Evolutionary conservation across 2,113 vertebrate genomes (phyloP), one percentile per base, ranked within the genome.

Genomic region (Microtus richardsoni): DNA sequence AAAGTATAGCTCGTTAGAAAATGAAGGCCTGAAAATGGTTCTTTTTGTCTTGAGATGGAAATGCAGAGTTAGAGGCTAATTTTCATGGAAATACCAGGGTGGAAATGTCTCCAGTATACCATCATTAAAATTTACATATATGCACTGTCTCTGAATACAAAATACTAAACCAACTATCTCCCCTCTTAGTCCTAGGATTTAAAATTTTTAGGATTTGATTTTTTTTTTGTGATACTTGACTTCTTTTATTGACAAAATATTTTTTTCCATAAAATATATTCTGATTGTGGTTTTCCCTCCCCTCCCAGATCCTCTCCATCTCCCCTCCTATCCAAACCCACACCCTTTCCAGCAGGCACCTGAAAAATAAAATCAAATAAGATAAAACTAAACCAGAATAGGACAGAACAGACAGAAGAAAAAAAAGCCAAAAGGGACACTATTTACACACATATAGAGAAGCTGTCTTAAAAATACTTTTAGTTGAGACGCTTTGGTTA

Each of bases 71-170:
- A 98, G 95, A 98, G 96, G 75, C 93, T 98, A 97, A 97, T 98
- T 98, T 98, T 98, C 97, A 98, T 98, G 98, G 98, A 98, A 97
- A 98, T 98, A 98, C 89, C 97, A 97, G 94, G 88, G 91, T 97
- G 95, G 94, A 98, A 98, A 97, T 98, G 94, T 97, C 96, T 97
- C 93, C 68, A 95, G 82, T 70, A 3, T 93, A 96, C 91, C 73
- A 94, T 98, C 98, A 97, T 98, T 98, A 97, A 98, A 96, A 98
- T 98, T 97, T 97, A 98, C 97, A 91, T 95, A 91, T 75, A 80
- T 79, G 93, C 79, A 95, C 83, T 93, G 80, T 97, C 78, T 98
- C 89, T 96, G 97, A 95, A 96, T 96, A 94, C 0, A 96, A 91
- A 93, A 97, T 93, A 94, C 94, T 79, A 91, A 96, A 66, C 54